A percentile compares a stretch with the other conserved stretches of the same genome.
Conservation (phyloP, 2,113 vertebrate species). For the Muscicapa adusta region DNA sequence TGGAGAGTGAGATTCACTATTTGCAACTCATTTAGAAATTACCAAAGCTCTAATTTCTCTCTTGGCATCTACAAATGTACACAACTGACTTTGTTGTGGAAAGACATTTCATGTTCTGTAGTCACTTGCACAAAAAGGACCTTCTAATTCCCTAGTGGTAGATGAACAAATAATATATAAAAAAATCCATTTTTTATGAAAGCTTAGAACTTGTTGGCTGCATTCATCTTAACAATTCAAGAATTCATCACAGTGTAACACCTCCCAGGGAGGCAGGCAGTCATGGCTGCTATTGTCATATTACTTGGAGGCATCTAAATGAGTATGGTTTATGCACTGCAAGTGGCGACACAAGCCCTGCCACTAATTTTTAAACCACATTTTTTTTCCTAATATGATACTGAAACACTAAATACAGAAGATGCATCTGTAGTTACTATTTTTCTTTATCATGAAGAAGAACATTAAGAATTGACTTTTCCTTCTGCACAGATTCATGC, state of each 20-base stretch:
- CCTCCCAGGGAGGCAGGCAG: neutral
- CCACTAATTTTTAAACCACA: neutral
- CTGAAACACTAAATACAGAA: neutral
- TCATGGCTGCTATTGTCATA: rapidly evolving
- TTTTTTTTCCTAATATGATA: neutral
- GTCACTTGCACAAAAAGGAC: neutral
- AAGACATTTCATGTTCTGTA: neutral
- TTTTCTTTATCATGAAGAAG: neutral
- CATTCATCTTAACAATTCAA: neutral
- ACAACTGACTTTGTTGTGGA: neutral
- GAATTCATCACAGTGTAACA: neutral
- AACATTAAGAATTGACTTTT: neutral
- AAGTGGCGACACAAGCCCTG: neutral
- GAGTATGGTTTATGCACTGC: neutral
- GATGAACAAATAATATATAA: neutral
- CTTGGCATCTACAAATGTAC: neutral
- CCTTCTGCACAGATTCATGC: neutral
- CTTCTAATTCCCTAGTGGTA: neutral
- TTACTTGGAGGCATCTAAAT: neutral
- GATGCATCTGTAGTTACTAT: neutral
- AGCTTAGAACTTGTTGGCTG: neutral
- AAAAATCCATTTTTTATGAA: neutral
- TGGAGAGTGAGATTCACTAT: neutral
- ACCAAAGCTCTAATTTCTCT: conserved; percentile 17
- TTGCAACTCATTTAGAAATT: neutral